Percentiles rank a stretch among this genome's conserved stretches.
These are phyloP conservation scores for Anthonomus grandis DNA, from an alignment of 1,140 invertebrate genomes.

Conservation along the genomic window DNA sequence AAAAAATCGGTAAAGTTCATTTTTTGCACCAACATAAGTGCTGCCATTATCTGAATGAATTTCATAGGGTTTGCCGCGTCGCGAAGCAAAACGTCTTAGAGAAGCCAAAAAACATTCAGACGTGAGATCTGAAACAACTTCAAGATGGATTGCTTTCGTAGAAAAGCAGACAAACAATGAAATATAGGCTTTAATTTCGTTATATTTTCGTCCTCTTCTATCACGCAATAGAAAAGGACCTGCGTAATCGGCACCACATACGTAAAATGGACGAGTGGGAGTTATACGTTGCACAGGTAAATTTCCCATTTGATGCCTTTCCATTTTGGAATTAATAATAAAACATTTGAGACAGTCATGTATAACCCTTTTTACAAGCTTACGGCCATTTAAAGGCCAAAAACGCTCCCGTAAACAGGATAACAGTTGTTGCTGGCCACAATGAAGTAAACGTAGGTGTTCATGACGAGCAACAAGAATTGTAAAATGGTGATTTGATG, in stretches of 20 bases:
- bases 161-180: too few relatives aligned
- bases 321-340: constrained; percentile 26
- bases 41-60: too few relatives aligned
- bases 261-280: constrained; percentile 34
- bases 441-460: constrained; percentile 22
- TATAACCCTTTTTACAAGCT: constrained; percentile 18
- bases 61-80: too few relatives aligned
- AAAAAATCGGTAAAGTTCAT: too few relatives aligned
- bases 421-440: constrained; percentile 14
- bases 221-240: constrained; percentile 40
- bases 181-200: background rate
- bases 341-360: constrained; percentile 42
- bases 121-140: too few relatives aligned
- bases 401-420: constrained; percentile 16
- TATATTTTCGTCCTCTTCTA: constrained; percentile 3
- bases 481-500: constrained; percentile 17
- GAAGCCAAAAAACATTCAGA: too few relatives aligned
- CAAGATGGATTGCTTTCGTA: too few relatives aligned
- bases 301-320: constrained; percentile 34
- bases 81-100: too few relatives aligned
- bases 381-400: constrained; percentile 25
- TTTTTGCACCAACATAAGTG: too few relatives aligned
- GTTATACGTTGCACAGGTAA: constrained; percentile 29
- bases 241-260: constrained; percentile 38
- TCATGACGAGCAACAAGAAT: constrained; percentile 23